Evolutionary conservation across 2,888 invertebrate species (phyloP).

Genomic region (Plebejus anna): DNA sequence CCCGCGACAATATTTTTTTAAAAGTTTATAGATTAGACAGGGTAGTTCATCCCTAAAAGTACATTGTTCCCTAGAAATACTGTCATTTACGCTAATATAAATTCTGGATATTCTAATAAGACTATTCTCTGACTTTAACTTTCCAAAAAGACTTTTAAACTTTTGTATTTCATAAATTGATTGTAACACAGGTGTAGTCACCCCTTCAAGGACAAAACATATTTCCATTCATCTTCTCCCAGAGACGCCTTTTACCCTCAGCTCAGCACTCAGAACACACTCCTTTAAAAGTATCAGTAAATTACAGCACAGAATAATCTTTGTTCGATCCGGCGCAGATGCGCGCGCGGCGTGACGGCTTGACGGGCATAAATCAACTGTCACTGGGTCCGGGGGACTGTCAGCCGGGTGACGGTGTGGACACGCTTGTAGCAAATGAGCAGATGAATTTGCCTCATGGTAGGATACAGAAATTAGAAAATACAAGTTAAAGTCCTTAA

Average conservation of each 20-base stretch:
- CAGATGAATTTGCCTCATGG: neutral
- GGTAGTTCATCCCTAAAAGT: no score
- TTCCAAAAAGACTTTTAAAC: no score
- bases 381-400: conserved; percentile 68
- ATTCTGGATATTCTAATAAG: no score
- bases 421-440: conserved; percentile 39
- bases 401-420: conserved; percentile 57
- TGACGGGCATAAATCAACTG: conserved; percentile 80
- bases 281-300: conserved; percentile 15
- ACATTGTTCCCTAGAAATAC: no score
- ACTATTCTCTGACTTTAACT: no score
- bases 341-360: conserved; percentile 73
- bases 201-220: neutral
- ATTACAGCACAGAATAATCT: conserved; percentile 44
- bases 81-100: no score
- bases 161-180: no score
- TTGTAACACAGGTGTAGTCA: neutral
- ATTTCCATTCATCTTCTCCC: neutral
- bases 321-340: conserved; percentile 54
- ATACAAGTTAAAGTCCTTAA: no score
- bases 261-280: neutral
- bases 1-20: no score
- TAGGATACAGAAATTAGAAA: neutral
- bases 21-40: no score
- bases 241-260: neutral